Base-by-base conservation (phyloP, 1,140 invertebrate species). In the Panulirus ornatus region DNA sequence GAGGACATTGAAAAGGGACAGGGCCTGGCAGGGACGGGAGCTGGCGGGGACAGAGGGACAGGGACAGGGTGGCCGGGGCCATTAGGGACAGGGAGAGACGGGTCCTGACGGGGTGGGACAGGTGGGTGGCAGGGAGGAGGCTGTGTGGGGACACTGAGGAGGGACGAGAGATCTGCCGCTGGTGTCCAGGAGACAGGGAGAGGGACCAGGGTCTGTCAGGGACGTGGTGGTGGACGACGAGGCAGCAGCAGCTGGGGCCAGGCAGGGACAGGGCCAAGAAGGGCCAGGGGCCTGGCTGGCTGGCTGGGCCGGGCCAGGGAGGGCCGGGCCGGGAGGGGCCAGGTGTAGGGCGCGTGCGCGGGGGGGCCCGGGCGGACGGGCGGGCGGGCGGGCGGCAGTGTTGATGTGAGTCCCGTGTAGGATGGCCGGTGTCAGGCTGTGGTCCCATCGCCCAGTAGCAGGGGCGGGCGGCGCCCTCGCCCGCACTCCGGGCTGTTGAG, bases 401-500 rank as follows among this genome's bases (percentile, higher is more conserved):
- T 75, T 47, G 42, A 66, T 82, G 70, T 63, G 38, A n/a, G 36
- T 30, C 27, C 87, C 87, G 78, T 82, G 87, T n/a, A 83, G 27
- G 78, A 89, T 89, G 76, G 71, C 58, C 79, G 78, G 78, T 79
- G 87, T 89, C 87, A 66, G 76, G 85, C 91, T 84, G 42, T 75
- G 71, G 83, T 83, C 79, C 86, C 91, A 83, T 75, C 83, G 82
- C 88, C 84, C 85, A 78, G 88, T 42, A 78, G 88, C 66, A 73
- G 87, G 87, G 87, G 83, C 87, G 87, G 87, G 87, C 87, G 87
- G 87, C 87, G 87, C 87, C 87, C 87, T 83, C 79, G 75, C 79
- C 87, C 79, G 79, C 63, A 89, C 42, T 89, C 87, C 87, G 87
- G 87, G 87, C 87, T 89, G 87, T 89, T 89, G 87, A 89, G 87